These are phyloP conservation scores for Malacoctenus gilli DNA, from an alignment of 2,797 vertebrate genomes.

Conservation along the genomic window DNA sequence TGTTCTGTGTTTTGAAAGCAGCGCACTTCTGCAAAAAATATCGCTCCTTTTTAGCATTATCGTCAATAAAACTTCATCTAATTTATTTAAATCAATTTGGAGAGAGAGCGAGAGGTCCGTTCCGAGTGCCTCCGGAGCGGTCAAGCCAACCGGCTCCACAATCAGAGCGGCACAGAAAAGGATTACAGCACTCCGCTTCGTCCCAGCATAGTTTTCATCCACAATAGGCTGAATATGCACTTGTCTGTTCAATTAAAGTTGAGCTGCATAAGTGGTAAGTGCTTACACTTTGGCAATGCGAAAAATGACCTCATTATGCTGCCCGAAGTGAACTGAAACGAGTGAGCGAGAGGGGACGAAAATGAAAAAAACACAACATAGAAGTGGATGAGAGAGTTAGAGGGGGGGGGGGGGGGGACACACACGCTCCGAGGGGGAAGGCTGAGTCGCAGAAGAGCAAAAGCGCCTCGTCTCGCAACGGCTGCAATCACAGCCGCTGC, in stretches of 20 bases:
- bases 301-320: slow-evolving; percentile 63
- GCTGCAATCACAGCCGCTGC: slow-evolving; percentile 70
- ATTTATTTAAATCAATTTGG: slow-evolving; percentile 47
- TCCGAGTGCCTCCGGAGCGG: slow-evolving; percentile 6
- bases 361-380: slow-evolving; percentile 7
- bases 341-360: slow-evolving; percentile 2
- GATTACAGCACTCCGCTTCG: slow-evolving; percentile 31
- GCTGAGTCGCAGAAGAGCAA: slow-evolving; percentile 57
- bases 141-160: slow-evolving; percentile 18
- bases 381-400: slow-evolving; percentile 23
- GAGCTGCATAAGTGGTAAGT: slow-evolving; percentile 62
- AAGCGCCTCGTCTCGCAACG: slow-evolving; percentile 62
- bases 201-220: slow-evolving; percentile 33
- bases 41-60: slow-evolving; percentile 37
- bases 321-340: slow-evolving; percentile 47
- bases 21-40: slow-evolving; percentile 8
- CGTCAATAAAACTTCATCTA: slow-evolving; percentile 36
- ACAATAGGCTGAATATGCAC: slow-evolving; percentile 61
- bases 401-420: slow-evolving; percentile 21
- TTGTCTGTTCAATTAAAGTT: slow-evolving; percentile 69
- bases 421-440: slow-evolving; percentile 61
- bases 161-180: slow-evolving; percentile 34
- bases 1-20: slow-evolving; percentile 29
- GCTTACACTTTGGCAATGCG: slow-evolving; percentile 63
- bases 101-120: slow-evolving; percentile 33